Evolutionary conservation across 2,113 vertebrate species (phyloP).

Genomic region (Mugil cephalus): DNA sequence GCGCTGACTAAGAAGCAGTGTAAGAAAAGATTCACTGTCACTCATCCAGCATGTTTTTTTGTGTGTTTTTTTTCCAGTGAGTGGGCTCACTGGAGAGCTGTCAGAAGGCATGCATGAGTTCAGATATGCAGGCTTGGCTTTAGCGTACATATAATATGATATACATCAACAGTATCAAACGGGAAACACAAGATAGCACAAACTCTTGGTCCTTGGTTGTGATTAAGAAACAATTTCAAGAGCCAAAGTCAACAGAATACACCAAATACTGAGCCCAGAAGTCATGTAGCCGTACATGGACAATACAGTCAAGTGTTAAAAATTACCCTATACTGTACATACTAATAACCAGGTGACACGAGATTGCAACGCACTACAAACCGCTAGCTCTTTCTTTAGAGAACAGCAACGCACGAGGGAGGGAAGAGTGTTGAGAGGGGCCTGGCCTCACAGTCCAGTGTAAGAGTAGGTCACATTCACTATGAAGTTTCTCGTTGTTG

Average conservation of each 20-base stretch:
- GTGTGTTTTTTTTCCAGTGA: slow-evolving; percentile 10
- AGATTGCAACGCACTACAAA: slow-evolving; percentile 37
- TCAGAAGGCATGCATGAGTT: slow-evolving; percentile 39
- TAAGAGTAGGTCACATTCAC: slow-evolving; percentile 42
- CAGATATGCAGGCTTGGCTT: slow-evolving; percentile 29
- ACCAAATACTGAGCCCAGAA: slow-evolving; percentile 49
- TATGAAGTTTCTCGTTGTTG: slow-evolving; percentile 53
- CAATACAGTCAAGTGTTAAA: slow-evolving; percentile 27
- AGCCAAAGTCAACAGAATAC: slow-evolving; percentile 20
- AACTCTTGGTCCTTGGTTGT: slow-evolving; percentile 31
- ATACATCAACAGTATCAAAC: slow-evolving; percentile 32
- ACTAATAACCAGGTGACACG: slow-evolving; percentile 31
- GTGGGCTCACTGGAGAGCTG: slow-evolving; percentile 8
- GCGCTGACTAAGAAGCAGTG: not conserved
- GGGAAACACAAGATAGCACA: slow-evolving; percentile 31
- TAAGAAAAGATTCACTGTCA: not conserved
- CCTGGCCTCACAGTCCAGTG: slow-evolving; percentile 47
- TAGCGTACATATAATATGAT: slow-evolving; percentile 26
- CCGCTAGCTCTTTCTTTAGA: slow-evolving; percentile 37
- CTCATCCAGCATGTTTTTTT: slow-evolving; percentile 25
- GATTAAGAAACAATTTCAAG: slow-evolving; percentile 6
- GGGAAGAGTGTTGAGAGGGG: slow-evolving; percentile 43
- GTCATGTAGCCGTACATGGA: slow-evolving; percentile 46
- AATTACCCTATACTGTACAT: slow-evolving; percentile 41
- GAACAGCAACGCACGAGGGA: slow-evolving; percentile 37